Evolutionary conservation across 2,797 vertebrate species (phyloP).

Genomic region (Perodicticus potto): DNA sequence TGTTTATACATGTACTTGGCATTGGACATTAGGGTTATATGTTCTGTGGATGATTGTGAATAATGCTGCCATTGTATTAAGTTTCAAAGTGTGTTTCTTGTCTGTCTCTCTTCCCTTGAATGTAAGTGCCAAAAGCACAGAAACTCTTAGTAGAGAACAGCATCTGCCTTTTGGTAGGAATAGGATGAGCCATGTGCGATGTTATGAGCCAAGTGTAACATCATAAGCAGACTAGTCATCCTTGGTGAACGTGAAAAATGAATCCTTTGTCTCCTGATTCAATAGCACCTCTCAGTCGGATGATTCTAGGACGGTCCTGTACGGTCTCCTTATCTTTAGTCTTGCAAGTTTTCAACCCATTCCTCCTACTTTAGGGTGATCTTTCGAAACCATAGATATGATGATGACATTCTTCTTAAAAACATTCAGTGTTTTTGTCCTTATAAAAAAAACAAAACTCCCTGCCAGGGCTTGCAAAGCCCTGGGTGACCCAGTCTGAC

Average conservation of each 20-base stretch:
- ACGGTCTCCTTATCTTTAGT: neutral
- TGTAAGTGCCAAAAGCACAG: neutral
- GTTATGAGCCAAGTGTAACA: neutral
- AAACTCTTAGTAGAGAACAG: neutral
- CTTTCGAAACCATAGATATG: neutral
- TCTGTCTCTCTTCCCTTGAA: neutral
- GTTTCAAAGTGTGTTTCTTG: neutral
- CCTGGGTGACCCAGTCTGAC: neutral
- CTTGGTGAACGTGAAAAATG: neutral
- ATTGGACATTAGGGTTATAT: neutral
- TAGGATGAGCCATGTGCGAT: neutral
- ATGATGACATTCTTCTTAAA: neutral
- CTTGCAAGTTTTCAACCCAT: neutral
- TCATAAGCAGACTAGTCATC: neutral
- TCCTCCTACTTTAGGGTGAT: neutral
- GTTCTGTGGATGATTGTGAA: neutral
- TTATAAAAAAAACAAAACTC: neutral
- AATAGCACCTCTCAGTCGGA: neutral
- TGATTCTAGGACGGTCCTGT: neutral
- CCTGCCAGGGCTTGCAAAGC: neutral
- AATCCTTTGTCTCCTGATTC: neutral
- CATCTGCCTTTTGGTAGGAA: neutral
- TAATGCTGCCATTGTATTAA: neutral
- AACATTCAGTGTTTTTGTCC: neutral
- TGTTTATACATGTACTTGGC: neutral